Conservation (phyloP, 1,140 invertebrate species). For the Eurosta solidaginis region DNA sequence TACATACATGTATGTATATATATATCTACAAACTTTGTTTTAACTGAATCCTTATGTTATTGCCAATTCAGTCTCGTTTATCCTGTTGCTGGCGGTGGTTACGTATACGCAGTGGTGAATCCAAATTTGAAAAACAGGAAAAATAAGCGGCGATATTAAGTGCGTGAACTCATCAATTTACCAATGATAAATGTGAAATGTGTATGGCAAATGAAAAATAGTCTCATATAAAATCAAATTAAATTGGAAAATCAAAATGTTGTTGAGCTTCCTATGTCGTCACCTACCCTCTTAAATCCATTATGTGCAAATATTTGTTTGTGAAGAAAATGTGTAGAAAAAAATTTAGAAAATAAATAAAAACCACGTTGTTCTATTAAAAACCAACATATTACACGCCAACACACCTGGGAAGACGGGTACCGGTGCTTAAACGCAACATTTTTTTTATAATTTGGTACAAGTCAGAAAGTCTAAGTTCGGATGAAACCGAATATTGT, state of each 20-base stretch:
- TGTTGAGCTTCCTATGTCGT: too few relatives aligned
- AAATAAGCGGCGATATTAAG: neutral
- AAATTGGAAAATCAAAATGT: neutral
- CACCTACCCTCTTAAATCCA: too few relatives aligned
- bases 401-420: too few relatives aligned
- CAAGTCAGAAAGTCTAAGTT: too few relatives aligned
- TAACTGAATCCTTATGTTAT: constrained; percentile 9
- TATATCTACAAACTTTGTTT: neutral
- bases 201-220: neutral
- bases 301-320: too few relatives aligned
- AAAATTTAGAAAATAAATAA: too few relatives aligned
- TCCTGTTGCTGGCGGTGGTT: neutral
- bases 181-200: neutral
- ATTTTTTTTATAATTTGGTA: too few relatives aligned
- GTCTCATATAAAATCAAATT: neutral
- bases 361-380: too few relatives aligned
- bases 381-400: too few relatives aligned
- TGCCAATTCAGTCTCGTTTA: neutral
- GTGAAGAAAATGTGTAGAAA: too few relatives aligned
- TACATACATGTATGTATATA: neutral
- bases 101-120: neutral
- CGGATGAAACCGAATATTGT: too few relatives aligned
- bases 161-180: constrained; percentile 12
- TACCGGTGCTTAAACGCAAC: too few relatives aligned
- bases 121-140: neutral